phyloP scores from a whole-genome alignment of 1,140 invertebrate species.

The Zaprionus davidi region DNA sequence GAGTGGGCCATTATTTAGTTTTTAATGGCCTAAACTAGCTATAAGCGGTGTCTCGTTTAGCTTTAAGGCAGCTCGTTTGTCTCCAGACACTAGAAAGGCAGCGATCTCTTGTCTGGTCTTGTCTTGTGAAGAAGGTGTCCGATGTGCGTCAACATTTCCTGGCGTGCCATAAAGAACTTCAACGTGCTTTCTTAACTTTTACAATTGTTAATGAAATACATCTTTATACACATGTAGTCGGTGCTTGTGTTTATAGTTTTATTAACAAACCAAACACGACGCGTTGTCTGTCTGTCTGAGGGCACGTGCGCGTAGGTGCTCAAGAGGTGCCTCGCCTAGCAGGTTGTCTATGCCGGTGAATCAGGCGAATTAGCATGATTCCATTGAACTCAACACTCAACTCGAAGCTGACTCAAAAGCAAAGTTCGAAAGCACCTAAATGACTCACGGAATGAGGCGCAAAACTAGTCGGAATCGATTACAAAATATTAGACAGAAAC shows the following conservation, averaged over 20 bases:
- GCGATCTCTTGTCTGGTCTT: background rate
- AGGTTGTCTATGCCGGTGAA: slow-evolving; percentile 30
- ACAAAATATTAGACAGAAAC: slow-evolving; percentile 42
- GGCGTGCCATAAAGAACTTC: slow-evolving; percentile 11
- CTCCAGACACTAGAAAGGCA: background rate
- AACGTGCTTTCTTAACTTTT: slow-evolving; percentile 16
- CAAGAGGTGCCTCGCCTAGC: background rate
- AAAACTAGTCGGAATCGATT: slow-evolving; percentile 62
- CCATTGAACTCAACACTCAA: slow-evolving; percentile 46
- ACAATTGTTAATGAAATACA: slow-evolving; percentile 20
- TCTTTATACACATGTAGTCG: slow-evolving; percentile 4
- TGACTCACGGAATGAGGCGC: slow-evolving; percentile 60
- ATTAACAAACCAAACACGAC: slow-evolving; percentile 6
- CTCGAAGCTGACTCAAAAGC: slow-evolving; percentile 58
- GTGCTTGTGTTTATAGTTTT: background rate
- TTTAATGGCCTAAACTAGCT: slow-evolving; percentile 1
- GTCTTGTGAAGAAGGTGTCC: background rate
- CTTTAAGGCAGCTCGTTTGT: background rate
- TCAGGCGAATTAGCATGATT: slow-evolving; percentile 65
- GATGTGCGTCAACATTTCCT: slow-evolving; percentile 22
- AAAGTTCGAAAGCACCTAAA: slow-evolving; percentile 37
- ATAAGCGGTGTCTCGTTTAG: background rate
- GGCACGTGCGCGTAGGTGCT: slow-evolving; percentile 53
- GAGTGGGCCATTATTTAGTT: background rate
- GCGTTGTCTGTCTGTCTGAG: background rate